Base-by-base conservation (phyloP, 2,797 vertebrate species). In the Peromyscus attwateri region DNA sequence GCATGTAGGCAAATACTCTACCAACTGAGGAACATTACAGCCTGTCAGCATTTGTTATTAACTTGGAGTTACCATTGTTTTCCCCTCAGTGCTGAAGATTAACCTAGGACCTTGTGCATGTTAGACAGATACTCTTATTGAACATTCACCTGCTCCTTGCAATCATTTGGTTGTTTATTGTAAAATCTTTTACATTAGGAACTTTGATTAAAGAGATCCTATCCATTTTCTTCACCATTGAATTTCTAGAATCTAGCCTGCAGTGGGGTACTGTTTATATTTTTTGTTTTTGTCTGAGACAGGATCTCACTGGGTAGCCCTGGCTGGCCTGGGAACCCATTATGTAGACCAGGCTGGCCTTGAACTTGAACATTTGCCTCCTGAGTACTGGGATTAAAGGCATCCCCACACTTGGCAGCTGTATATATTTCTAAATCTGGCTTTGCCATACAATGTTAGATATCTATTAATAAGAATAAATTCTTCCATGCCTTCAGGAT, bases 381-480 rank as follows among this genome's bases (percentile, higher is more conserved):
- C 37, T 43, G 57, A 64, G 25, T 40, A 9, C 21, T 40, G 19
- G 6, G 23, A 34, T 82, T 60, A 40, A 37, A 82, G 80, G n/a
- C 23, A 10, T 31, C 19, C 2, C n/a, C 25, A 82, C 12, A 82
- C n/a, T 25, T 62, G 57, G 25, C n/a, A 62, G 55, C 55, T 66
- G 29, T 84, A 52, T 52, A 17, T 37, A 52, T 70, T 95, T 91
- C 93, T 92, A 94, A 95, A 60, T 94, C 34, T 93, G 80, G 5
- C 29, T 13, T 94, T 92, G 83, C 3, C 1, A 8, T 13, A 55
- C 0, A 62, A 29, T 66, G 2, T 31, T 95, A 94, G 46, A 82
- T 90, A 43, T 82, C 34, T 29, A 9, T 87, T 85, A 75, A 25
- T 95, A 92, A 95, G 60, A 87, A 21, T 95, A 95, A 94, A 60